Conservation (phyloP, 2,113 vertebrate genomes). For the Prunella himalayana region DNA sequence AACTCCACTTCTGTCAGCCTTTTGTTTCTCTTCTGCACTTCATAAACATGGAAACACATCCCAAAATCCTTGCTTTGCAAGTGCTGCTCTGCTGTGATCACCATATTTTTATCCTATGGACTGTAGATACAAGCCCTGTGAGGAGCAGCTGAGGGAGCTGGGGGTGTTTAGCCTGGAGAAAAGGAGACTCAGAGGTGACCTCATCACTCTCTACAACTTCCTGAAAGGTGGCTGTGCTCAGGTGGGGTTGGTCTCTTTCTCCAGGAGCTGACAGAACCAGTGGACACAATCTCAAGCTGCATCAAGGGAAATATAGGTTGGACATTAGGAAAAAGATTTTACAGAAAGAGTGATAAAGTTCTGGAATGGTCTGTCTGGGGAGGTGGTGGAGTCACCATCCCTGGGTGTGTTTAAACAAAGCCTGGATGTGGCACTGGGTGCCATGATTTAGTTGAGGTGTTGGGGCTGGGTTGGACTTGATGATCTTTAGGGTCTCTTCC, state of each 20-base stretch:
- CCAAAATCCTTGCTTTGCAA: neutral
- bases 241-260: neutral
- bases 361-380: neutral
- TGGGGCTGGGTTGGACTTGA: neutral
- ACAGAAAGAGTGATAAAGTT: rapidly evolving
- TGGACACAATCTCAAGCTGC: neutral
- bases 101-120: neutral
- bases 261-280: neutral
- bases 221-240: neutral
- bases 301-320: neutral
- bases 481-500: neutral
- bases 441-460: neutral
- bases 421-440: neutral
- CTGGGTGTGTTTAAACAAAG: neutral
- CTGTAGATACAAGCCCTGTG: rapidly evolving
- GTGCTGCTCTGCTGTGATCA: neutral
- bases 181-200: neutral
- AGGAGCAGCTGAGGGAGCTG: neutral
- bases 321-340: neutral
- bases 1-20: neutral
- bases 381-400: neutral
- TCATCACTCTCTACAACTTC: neutral
- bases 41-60: neutral
- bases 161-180: neutral
- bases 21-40: neutral